phyloP scores from a whole-genome alignment of 1,140 invertebrate genomes.

The Thaumatotibia leucotreta region DNA sequence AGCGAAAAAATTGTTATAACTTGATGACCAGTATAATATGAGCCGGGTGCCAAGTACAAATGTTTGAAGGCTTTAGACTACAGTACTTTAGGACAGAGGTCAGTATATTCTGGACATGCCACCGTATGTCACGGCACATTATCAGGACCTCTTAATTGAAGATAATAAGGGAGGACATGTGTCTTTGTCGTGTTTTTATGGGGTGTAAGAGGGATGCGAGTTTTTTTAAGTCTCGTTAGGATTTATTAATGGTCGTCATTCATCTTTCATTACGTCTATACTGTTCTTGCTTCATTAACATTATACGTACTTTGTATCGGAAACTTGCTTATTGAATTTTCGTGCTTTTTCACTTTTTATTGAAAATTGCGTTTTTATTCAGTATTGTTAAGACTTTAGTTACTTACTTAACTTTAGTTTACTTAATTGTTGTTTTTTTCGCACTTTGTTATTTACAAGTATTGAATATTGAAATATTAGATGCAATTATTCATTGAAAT shows the following conservation, averaged over 20 bases:
- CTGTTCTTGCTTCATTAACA: neutral
- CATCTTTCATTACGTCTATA: conserved; percentile 18
- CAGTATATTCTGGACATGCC: conserved; percentile 27
- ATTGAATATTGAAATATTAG: no score
- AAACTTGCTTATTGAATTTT: neutral
- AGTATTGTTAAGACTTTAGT: no score
- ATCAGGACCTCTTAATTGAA: conserved; percentile 71
- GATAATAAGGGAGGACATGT: conserved; percentile 71
- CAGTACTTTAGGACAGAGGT: conserved; percentile 10
- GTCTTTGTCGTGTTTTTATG: conserved; percentile 71
- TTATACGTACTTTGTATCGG: neutral
- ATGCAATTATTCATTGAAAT: no score
- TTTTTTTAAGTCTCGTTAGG: conserved; percentile 61
- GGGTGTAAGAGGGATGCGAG: conserved; percentile 53
- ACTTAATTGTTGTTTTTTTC: no score
- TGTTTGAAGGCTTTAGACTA: neutral
- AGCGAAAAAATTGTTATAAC: conserved; percentile 20
- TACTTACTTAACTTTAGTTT: no score
- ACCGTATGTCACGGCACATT: conserved; percentile 64
- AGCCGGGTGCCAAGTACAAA: conserved; percentile 20
- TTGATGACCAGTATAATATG: conserved; percentile 29
- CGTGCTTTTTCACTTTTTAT: neutral
- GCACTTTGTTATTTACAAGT: no score
- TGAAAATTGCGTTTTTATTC: no score
- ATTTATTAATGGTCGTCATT: conserved; percentile 61